Evolutionary conservation across 2,888 invertebrate species (phyloP), one percentile per base, ranked within the genome.

Genomic region (Caenorhabditis angaria): DNA sequence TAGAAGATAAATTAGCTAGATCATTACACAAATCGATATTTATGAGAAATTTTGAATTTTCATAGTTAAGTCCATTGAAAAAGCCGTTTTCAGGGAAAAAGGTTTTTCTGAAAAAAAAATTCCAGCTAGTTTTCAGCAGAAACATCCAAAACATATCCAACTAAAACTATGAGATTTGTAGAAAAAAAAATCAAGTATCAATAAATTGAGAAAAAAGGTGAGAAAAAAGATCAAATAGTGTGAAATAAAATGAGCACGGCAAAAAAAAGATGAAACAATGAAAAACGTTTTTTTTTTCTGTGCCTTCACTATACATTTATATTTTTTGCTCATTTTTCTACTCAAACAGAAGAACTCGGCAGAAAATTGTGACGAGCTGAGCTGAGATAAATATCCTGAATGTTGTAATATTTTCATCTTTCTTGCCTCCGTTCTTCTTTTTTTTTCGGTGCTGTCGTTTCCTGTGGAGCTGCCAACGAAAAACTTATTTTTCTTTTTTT

Each of bases 301-400:
- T n/a, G n/a, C n/a, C n/a, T n/a, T n/a, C n/a, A n/a, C 41, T 41
- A 41, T 41, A 41, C 41, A 41, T 41, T 18, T n/a, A n/a, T n/a
- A n/a, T n/a, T n/a, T n/a, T n/a, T n/a, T n/a, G n/a, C n/a, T 41
- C 18, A 41, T 41, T 41, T 18, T 41, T 41, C 41, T 41, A 18
- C 41, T 41, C 18, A 18, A n/a, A 18, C 41, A 41, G 14, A 41
- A 41, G 41, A 41, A 41, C 41, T 41, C 41, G n/a, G n/a, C n/a
- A n/a, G n/a, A 41, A 14, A 18, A 41, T 41, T 41, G 41, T 41
- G 41, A 41, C 41, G 41, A 41, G 41, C 41, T 18, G n/a, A n/a
- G n/a, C n/a, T n/a, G n/a, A 41, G 41, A 41, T 41, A 41, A 41
- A 41, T 41, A 41, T 41, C 41, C 41, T 41, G 41, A 41, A 41